phyloP scores from a whole-genome alignment of 2,113 vertebrate genomes.

The Podiceps cristatus region DNA sequence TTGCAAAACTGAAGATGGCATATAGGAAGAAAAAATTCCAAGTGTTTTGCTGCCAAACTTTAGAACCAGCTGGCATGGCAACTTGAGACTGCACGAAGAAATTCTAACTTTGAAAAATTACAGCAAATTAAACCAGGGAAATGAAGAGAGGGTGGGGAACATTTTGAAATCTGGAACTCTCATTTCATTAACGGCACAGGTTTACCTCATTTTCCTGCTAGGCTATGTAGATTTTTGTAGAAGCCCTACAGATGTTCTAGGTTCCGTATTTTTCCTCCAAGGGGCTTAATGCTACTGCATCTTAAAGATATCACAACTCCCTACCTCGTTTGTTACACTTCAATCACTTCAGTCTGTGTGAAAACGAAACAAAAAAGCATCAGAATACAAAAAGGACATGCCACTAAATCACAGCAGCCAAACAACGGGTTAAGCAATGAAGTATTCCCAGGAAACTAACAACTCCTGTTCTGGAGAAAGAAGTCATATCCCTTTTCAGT shows the following conservation, averaged over 20 bases:
- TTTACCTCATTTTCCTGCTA: background rate
- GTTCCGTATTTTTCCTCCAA: background rate
- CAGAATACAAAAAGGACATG: background rate
- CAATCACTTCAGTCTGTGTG: background rate
- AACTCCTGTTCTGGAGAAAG: background rate
- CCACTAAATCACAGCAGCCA: background rate
- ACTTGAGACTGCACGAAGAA: constrained; percentile 38
- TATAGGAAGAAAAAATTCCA: constrained; percentile 58
- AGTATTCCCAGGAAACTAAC: constrained; percentile 2
- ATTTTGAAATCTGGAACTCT: constrained; percentile 15
- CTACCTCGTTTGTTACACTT: background rate
- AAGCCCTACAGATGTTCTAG: constrained; percentile 7
- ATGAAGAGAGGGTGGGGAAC: background rate
- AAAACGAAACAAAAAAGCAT: background rate
- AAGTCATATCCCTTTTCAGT: background rate
- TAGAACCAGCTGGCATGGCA: constrained; percentile 34
- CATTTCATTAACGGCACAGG: background rate
- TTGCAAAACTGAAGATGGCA: constrained; percentile 51
- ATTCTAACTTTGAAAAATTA: constrained; percentile 65
- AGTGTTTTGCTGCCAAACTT: constrained; percentile 55
- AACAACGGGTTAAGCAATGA: constrained; percentile 16
- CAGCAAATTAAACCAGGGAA: constrained; percentile 18
- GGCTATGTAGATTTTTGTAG: background rate
- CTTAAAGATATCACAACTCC: background rate
- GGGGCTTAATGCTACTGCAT: background rate